phyloP scores from a whole-genome alignment of 2,888 invertebrate species.

The Ypsolopha sequella region DNA sequence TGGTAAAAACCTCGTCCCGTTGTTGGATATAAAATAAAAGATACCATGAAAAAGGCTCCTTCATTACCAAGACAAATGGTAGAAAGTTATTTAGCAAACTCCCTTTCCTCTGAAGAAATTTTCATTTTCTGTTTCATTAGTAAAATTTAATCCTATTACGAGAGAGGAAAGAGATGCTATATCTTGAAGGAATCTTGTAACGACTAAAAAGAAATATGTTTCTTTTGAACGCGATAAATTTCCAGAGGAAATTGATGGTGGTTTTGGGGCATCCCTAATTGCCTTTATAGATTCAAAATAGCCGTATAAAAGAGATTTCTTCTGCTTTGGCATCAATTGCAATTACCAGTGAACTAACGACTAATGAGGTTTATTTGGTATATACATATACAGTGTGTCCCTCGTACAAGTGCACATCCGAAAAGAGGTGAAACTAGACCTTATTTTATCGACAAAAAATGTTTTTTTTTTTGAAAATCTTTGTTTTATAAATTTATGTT shows the following conservation, averaged over 20 bases:
- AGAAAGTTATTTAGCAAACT: conserved; percentile 49
- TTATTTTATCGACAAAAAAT: too few species aligned
- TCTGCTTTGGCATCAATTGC: background rate
- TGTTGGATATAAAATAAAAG: too few species aligned
- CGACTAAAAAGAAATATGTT: conserved; percentile 31
- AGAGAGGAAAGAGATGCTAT: conserved; percentile 34
- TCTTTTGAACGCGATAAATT: conserved; percentile 26
- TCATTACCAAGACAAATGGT: conserved; percentile 46
- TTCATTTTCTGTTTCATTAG: conserved; percentile 63
- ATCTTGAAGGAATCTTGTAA: conserved; percentile 42
- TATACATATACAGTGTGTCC: too few species aligned
- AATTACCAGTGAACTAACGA: too few species aligned
- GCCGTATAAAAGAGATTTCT: background rate
- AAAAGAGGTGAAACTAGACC: too few species aligned
- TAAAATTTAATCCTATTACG: conserved; percentile 59
- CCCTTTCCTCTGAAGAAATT: conserved; percentile 41
- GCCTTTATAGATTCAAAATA: background rate
- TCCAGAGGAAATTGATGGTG: conserved; percentile 23
- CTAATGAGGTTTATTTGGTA: too few species aligned
- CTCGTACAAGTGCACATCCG: too few species aligned
- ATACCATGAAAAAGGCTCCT: conserved; percentile 21
- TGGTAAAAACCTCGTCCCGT: too few species aligned
- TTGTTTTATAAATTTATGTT: too few species aligned
- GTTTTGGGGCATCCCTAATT: conserved; percentile 8
- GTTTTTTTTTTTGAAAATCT: too few species aligned